Evolutionary conservation across 2,797 vertebrate species (phyloP).

Genomic region (Phoebastria nigripes): DNA sequence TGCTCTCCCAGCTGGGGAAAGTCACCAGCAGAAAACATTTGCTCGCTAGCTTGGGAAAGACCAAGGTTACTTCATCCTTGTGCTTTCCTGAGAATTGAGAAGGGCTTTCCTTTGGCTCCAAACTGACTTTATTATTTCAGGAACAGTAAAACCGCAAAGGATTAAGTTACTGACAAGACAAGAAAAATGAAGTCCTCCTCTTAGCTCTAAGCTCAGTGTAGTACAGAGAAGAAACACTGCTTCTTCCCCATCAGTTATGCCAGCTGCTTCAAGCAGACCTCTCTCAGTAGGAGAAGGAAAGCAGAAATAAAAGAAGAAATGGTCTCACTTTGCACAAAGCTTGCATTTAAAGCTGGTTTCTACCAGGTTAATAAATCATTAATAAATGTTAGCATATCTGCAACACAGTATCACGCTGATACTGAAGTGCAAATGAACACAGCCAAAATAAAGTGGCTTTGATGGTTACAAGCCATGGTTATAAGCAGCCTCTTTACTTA

Average conservation of each 20-base stretch:
- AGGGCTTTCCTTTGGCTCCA: slow-evolving; percentile 35
- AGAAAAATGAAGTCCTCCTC: slow-evolving; percentile 47
- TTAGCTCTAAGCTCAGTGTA: slow-evolving; percentile 9
- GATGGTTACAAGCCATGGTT: neutral
- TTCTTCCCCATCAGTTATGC: neutral
- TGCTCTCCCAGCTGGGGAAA: neutral
- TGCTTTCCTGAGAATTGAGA: slow-evolving; percentile 12
- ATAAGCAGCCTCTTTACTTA: neutral
- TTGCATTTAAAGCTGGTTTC: neutral
- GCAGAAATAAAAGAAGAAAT: neutral
- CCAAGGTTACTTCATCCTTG: slow-evolving; percentile 41
- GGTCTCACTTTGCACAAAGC: neutral
- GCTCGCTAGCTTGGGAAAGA: neutral
- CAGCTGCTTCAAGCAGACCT: slow-evolving; percentile 18
- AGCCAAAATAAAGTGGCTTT: neutral
- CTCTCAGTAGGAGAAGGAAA: neutral
- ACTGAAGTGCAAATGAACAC: neutral
- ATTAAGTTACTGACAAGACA: slow-evolving; percentile 43
- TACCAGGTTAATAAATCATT: slow-evolving; percentile 16
- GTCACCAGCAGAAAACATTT: neutral
- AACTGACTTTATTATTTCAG: slow-evolving; percentile 33
- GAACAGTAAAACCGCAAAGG: slow-evolving; percentile 29
- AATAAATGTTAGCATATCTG: neutral
- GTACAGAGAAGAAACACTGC: neutral
- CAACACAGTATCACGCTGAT: neutral